A percentile compares a stretch with the other conserved stretches of the same genome.
phyloP scores from a whole-genome alignment of 2,797 vertebrate genomes.

The Danio choprae region DNA sequence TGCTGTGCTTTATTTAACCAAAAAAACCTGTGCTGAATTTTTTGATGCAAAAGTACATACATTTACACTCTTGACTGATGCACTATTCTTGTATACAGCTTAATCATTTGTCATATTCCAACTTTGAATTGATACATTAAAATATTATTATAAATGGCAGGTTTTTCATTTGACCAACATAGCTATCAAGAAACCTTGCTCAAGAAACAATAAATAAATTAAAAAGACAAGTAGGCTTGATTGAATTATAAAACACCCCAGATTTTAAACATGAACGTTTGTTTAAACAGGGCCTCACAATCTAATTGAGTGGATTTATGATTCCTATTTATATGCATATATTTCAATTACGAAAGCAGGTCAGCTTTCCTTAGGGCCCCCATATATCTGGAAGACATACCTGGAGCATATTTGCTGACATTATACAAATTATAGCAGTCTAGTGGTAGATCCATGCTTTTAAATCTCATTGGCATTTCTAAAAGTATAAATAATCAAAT shows the following conservation, averaged over 20 bases:
- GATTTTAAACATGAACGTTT: constrained; percentile 48
- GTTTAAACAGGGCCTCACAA: constrained; percentile 16
- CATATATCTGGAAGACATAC: constrained; percentile 19
- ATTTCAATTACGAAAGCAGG: background rate
- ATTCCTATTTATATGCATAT: constrained; percentile 12
- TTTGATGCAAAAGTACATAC: no score
- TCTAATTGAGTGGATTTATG: constrained; percentile 31
- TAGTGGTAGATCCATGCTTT: background rate
- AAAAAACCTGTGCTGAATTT: no score
- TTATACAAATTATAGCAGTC: background rate
- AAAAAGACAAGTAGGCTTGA: background rate
- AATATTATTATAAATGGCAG: background rate
- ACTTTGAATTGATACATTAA: background rate
- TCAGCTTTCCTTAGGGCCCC: background rate
- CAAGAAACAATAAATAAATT: background rate
- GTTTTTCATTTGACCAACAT: background rate
- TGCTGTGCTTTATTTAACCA: no score
- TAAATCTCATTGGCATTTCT: background rate
- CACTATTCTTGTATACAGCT: background rate
- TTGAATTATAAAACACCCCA: background rate
- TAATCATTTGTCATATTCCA: background rate
- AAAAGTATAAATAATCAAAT: constrained; percentile 1
- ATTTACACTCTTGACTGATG: no score
- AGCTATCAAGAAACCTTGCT: background rate
- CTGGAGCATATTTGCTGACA: background rate